Conservation (phyloP, 2,113 vertebrate species). For the Orcinus orca region DNA sequence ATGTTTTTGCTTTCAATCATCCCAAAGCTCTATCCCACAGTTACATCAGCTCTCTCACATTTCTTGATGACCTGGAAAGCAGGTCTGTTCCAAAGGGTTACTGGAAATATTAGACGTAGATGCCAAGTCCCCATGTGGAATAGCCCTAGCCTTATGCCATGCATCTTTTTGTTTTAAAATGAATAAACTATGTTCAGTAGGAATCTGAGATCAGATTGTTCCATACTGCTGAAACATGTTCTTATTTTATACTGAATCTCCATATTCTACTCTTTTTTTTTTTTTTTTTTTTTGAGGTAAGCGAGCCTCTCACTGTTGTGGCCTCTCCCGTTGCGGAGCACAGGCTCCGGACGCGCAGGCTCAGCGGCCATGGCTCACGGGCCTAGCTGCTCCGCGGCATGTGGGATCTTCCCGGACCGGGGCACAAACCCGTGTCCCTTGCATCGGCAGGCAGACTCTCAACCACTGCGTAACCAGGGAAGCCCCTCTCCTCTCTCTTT, state of each 20-base stretch:
- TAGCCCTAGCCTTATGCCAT: background rate
- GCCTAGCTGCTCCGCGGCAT: too few relatives aligned
- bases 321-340: too few relatives aligned
- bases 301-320: too few relatives aligned
- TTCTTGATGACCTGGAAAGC: background rate
- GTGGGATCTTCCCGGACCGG: too few relatives aligned
- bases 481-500: background rate
- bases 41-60: background rate
- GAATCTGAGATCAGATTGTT: conserved; percentile 1
- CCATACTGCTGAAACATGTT: background rate
- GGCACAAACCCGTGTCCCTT: too few relatives aligned
- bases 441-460: too few relatives aligned
- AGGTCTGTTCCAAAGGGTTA: background rate
- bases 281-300: too few relatives aligned
- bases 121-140: background rate
- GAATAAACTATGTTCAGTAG: background rate
- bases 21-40: background rate
- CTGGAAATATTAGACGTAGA: background rate
- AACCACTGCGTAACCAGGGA: too few relatives aligned
- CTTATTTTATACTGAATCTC: conserved; percentile 27
- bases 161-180: background rate
- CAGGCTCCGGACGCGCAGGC: too few relatives aligned
- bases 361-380: too few relatives aligned
- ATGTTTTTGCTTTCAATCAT: background rate
- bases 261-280: background rate